Conservation (phyloP, 2,888 invertebrate genomes). For the Tubulanus polymorphus region DNA sequence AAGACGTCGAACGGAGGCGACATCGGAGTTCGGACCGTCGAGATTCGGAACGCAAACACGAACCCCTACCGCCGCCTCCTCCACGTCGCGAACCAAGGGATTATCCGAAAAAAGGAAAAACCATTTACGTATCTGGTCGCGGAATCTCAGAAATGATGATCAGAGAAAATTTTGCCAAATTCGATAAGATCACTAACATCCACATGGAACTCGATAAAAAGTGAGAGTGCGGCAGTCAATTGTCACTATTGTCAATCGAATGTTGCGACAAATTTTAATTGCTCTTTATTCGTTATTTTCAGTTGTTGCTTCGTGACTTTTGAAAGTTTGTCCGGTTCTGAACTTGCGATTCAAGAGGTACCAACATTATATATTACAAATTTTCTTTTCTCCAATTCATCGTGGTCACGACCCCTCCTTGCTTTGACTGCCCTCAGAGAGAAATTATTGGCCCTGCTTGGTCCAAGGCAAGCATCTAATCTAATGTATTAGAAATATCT, state of each 20-base stretch:
- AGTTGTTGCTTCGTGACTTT: conserved; percentile 89
- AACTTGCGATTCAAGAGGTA: conserved; percentile 74
- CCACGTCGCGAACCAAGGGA: too few relatives aligned
- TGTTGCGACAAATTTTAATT: conserved; percentile 4
- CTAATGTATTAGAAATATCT: not conserved
- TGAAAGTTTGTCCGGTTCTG: conserved; percentile 84
- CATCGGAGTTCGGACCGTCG: too few relatives aligned
- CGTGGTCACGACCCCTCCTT: too few relatives aligned
- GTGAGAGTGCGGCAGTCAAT: conserved; percentile 54
- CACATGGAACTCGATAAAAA: conserved; percentile 80
- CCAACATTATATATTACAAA: too few relatives aligned
- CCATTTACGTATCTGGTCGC: conserved; percentile 76
- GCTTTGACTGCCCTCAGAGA: too few relatives aligned
- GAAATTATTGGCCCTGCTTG: too few relatives aligned
- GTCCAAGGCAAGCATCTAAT: not conserved
- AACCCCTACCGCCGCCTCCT: too few relatives aligned
- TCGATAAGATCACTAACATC: conserved; percentile 74
- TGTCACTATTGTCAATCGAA: not conserved
- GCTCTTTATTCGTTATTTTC: conserved; percentile 41
- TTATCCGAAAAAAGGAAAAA: conserved; percentile 74
- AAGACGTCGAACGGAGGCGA: not conserved
- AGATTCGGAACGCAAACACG: too few relatives aligned
- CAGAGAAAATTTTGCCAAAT: conserved; percentile 69
- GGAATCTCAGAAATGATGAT: conserved; percentile 76
- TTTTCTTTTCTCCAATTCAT: too few relatives aligned